phyloP scores from a whole-genome alignment of 2,888 invertebrate species.

The Stenotaenia linearis region DNA sequence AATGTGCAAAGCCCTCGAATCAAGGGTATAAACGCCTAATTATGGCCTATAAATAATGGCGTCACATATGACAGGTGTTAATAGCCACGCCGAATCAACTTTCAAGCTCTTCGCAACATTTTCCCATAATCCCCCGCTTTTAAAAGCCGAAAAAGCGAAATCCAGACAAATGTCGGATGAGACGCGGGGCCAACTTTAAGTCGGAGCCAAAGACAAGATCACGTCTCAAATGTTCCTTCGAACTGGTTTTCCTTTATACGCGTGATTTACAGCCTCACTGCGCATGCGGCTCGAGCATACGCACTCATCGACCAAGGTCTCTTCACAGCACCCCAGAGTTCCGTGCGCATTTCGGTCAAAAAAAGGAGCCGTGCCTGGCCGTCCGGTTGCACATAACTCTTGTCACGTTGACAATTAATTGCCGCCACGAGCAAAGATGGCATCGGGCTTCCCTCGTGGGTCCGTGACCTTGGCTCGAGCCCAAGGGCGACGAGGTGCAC shows the following conservation, averaged over 20 bases:
- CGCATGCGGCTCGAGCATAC: background rate
- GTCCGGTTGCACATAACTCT: constrained; percentile 12
- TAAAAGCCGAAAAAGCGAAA: too few species aligned
- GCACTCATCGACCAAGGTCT: constrained; percentile 1
- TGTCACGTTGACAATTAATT: constrained; percentile 18
- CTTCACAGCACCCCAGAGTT: constrained; percentile 15
- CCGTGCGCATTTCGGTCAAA: background rate
- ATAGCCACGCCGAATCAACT: background rate
- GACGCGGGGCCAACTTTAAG: background rate
- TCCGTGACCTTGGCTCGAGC: background rate
- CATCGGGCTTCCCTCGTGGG: constrained; percentile 26
- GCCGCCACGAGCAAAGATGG: constrained; percentile 17
- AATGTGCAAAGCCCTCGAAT: background rate
- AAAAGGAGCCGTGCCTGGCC: background rate
- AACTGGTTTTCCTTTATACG: constrained; percentile 8
- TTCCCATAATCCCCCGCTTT: background rate
- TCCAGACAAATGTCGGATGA: background rate
- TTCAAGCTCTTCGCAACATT: background rate
- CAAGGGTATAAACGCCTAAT: background rate
- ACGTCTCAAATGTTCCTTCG: background rate
- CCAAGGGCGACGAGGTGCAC: background rate
- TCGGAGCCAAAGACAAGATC: background rate
- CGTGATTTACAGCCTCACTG: constrained; percentile 17
- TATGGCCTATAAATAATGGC: background rate
- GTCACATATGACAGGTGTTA: background rate